phyloP scores from a whole-genome alignment of 2,888 invertebrate genomes.

The Cybosia mesomella region DNA sequence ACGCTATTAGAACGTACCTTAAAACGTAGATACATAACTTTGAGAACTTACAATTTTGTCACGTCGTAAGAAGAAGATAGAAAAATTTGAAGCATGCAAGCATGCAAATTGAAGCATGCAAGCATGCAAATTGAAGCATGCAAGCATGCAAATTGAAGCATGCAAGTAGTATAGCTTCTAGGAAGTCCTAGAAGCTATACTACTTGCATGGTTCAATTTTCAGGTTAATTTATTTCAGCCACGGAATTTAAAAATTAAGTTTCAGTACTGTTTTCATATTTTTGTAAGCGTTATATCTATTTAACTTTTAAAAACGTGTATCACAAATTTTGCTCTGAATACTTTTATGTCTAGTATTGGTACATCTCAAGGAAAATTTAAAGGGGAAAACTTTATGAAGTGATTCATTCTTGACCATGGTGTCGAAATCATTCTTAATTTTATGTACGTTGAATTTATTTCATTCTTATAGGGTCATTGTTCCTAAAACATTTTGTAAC shows the following conservation, averaged over 20 bases:
- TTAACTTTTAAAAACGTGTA: too few relatives aligned
- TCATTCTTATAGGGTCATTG: neutral
- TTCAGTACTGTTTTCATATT: neutral
- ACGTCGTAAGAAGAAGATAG: too few relatives aligned
- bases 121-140: too few relatives aligned
- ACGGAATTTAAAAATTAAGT: neutral
- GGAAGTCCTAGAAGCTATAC: too few relatives aligned
- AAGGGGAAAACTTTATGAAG: too few relatives aligned
- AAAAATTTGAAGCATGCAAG: too few relatives aligned
- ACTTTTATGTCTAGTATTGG: neutral
- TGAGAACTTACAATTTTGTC: too few relatives aligned
- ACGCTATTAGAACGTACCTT: too few relatives aligned
- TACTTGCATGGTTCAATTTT: neutral
- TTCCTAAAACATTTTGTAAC: neutral
- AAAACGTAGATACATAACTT: too few relatives aligned
- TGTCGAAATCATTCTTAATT: neutral
- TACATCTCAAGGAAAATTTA: neutral
- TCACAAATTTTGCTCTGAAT: neutral
- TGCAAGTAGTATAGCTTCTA: too few relatives aligned
- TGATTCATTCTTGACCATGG: neutral
- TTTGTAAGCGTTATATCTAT: neutral
- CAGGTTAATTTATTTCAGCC: neutral
- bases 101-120: too few relatives aligned
- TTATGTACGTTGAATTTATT: neutral
- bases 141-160: too few relatives aligned